Percentiles rank a stretch among this genome's conserved stretches.
phyloP scores from a whole-genome alignment of 2,113 vertebrate genomes.

The Pelecanus crispus region DNA sequence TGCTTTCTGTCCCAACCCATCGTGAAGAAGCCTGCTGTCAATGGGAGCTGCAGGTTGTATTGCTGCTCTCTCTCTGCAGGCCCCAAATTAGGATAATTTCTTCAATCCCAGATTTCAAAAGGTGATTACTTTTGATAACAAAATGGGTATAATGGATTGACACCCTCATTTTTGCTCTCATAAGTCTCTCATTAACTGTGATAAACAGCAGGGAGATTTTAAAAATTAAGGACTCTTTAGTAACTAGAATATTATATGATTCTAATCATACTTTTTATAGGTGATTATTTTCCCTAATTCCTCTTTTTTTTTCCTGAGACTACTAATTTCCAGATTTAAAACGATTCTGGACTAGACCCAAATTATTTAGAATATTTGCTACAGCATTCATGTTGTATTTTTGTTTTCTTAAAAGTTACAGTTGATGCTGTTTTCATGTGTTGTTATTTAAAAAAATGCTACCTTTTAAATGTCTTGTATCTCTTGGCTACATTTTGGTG shows the following conservation, averaged over 20 bases:
- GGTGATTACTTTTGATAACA: background rate
- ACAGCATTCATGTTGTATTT: background rate
- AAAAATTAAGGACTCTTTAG: conserved; percentile 50
- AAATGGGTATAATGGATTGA: background rate
- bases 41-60: background rate
- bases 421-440: background rate
- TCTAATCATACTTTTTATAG: conserved; percentile 2
- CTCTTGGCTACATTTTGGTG: background rate
- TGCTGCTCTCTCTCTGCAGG: background rate
- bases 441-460: background rate
- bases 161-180: conserved; percentile 14
- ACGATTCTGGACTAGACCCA: background rate
- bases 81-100: background rate
- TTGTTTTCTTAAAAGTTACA: background rate
- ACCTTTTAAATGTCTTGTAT: background rate
- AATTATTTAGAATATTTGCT: background rate
- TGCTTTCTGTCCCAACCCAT: background rate
- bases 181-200: background rate
- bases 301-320: background rate
- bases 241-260: conserved; percentile 38
- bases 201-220: conserved; percentile 38
- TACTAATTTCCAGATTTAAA: conserved; percentile 20
- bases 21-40: background rate
- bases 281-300: conserved; percentile 28
- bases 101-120: background rate